Evolutionary conservation across 2,797 vertebrate genomes (phyloP).

Genomic region (Arnoldichthys spilopterus): DNA sequence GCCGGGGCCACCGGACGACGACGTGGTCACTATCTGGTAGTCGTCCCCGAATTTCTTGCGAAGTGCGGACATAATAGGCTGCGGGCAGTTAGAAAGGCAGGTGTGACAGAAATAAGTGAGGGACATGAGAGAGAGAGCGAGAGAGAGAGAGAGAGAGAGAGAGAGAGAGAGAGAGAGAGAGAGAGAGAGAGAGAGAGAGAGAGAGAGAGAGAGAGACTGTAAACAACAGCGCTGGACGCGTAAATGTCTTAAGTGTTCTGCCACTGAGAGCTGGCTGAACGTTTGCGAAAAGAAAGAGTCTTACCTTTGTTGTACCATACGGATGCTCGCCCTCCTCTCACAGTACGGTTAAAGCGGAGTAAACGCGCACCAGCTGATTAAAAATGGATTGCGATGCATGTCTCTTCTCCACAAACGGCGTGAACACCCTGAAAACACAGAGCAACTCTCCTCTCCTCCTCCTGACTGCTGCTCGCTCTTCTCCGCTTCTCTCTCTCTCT

Average conservation of each 20-base stretch:
- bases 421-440: not conserved
- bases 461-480: conserved; percentile 53
- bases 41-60: conserved; percentile 99
- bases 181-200: no score
- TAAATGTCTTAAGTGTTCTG: not conserved
- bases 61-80: conserved; percentile 96
- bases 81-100: conserved; percentile 31
- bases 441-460: not conserved
- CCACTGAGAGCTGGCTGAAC: not conserved
- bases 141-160: no score
- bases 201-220: not conserved
- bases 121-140: conserved; percentile 67
- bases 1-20: conserved; percentile 91
- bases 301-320: conserved; percentile 46
- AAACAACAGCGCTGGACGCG: not conserved
- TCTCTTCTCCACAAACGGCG: conserved; percentile 20
- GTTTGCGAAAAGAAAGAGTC: conserved; percentile 47
- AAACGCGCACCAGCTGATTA: not conserved
- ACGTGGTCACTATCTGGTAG: conserved; percentile 96
- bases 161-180: no score
- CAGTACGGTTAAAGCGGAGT: conserved; percentile 59
- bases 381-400: conserved; percentile 13
- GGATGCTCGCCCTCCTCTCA: conserved; percentile 67
- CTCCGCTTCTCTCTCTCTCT: not conserved
- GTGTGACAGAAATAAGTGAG: not conserved